These are phyloP conservation scores for Euphonia xanthogaster DNA, from an alignment of 2,797 vertebrate genomes.

Conservation along the genomic window DNA sequence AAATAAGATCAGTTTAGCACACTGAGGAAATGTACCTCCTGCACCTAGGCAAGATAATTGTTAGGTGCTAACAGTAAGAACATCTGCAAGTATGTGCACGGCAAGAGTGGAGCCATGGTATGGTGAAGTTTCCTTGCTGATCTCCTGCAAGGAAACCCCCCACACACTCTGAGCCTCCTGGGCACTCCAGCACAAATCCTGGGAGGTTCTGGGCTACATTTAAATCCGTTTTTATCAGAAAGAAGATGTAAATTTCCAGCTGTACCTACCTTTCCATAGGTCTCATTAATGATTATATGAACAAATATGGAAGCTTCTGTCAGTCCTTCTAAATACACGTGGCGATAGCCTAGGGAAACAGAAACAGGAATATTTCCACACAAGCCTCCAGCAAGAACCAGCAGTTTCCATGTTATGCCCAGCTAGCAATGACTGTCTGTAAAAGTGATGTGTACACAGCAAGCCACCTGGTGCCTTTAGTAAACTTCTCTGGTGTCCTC, in stretches of 20 bases:
- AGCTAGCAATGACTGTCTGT: background rate
- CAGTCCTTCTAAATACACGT: constrained; percentile 94
- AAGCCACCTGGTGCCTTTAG: background rate
- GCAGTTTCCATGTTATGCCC: background rate
- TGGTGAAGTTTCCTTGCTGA: background rate
- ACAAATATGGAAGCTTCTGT: constrained; percentile 98
- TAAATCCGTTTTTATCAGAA: background rate
- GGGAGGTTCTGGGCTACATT: background rate
- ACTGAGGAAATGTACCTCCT: background rate
- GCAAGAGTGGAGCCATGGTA: background rate
- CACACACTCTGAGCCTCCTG: background rate
- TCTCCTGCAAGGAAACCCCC: background rate
- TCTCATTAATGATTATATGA: constrained; percentile 94
- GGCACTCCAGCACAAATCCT: background rate
- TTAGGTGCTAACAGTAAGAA: background rate
- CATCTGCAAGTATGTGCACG: background rate
- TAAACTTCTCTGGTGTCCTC: background rate
- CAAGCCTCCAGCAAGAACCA: background rate
- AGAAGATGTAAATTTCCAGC: background rate
- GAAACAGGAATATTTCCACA: background rate
- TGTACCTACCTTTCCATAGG: constrained; percentile 91
- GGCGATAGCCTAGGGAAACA: constrained; percentile 86
- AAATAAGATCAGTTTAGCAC: background rate
- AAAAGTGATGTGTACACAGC: background rate
- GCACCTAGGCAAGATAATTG: background rate